These are phyloP conservation scores for Pristionchus japonicus DNA, from an alignment of 2,888 invertebrate species.

Conservation along the genomic window DNA sequence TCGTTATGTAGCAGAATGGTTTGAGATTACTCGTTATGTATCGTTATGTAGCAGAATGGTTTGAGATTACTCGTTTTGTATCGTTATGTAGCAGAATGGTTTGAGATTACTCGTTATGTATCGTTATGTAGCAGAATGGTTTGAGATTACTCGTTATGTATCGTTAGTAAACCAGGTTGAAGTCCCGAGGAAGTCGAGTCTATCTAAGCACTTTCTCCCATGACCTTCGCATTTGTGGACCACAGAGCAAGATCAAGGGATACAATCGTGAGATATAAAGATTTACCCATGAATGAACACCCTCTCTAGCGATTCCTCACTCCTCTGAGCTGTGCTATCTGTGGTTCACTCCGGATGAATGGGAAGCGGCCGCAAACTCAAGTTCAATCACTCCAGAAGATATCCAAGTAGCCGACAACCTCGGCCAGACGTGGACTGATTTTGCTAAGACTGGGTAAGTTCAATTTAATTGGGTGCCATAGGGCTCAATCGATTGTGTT, in stretches of 20 bases:
- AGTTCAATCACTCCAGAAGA: not conserved
- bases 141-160: too few relatives aligned
- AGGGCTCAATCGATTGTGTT: too few relatives aligned
- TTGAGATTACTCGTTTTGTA: too few relatives aligned
- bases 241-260: not conserved
- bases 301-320: not conserved
- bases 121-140: too few relatives aligned
- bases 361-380: not conserved
- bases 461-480: too few relatives aligned
- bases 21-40: too few relatives aligned
- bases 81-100: too few relatives aligned
- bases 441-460: not conserved
- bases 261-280: not conserved
- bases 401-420: not conserved
- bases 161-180: not conserved
- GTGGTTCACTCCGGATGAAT: not conserved
- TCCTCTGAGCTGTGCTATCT: not conserved
- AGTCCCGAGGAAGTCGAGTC: not conserved
- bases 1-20: too few relatives aligned
- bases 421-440: not conserved
- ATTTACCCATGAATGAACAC: not conserved
- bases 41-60: too few relatives aligned
- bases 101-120: too few relatives aligned
- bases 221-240: not conserved
- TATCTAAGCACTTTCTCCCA: not conserved